Base-by-base conservation (phyloP, 2,797 vertebrate genomes). In the Notolepis coatsorum region DNA sequence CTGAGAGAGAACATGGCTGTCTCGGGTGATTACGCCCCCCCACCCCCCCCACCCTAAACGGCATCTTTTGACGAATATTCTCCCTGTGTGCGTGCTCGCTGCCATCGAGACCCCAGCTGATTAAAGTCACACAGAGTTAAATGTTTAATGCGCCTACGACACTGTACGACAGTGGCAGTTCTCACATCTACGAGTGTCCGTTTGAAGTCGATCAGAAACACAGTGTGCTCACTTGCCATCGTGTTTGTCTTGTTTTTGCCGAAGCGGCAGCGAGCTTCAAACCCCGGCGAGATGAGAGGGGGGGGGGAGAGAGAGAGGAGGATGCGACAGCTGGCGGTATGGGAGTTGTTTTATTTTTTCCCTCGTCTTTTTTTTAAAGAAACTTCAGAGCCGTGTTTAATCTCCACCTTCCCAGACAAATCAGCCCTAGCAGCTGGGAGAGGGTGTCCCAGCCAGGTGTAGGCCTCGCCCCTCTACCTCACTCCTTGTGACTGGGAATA, bases 341-440 rank as follows among this genome's bases (percentile, higher is more conserved):
- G 68, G 61, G 83, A 57, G 70, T 68, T 82, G 75, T 80, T 82
- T n/a, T n/a, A n/a, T n/a, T n/a, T n/a, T n/a, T n/a, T n/a, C n/a
- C n/a, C n/a, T n/a, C n/a, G n/a, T n/a, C n/a, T n/a, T n/a, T n/a
- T n/a, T 85, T 74, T 73, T 57, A 79, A 28, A 58, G 43, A 77
- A 85, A 88, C 84, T 82, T 87, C 82, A 84, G 77, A 84, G 79
- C 38, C 55, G 46, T 1, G 8, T 88, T 85, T 84, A 86, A 87
- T 90, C 84, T 77, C 67, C 73, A 75, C 69, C 72, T 79, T 79
- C 48, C 64, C 69, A 68, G 65, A 71, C 68, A 77, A 86, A 80
- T 75, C 68, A 66, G 74, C 77, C 35, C 57, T 55, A 70, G 73
- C 84, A 87, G 85, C 84, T 83, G 79, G 65, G 52, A 63, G 72